A percentile compares a stretch with the other conserved stretches of the same genome.
Evolutionary conservation across 2,888 invertebrate species (phyloP).

Genomic region (Mycalesis mineus): DNA sequence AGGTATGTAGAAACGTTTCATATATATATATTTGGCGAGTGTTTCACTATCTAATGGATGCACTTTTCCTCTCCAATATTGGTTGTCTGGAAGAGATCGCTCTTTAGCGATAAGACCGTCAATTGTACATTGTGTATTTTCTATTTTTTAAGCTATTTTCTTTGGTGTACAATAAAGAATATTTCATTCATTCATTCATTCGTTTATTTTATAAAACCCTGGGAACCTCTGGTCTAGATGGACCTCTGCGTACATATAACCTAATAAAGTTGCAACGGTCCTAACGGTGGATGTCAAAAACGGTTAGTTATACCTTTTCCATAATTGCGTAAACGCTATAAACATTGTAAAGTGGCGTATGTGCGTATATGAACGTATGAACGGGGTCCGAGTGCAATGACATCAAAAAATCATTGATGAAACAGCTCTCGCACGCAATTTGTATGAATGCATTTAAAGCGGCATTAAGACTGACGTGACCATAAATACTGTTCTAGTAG

Average conservation of each 20-base stretch:
- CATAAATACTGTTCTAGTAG: not conserved
- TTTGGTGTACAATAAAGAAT: too few species aligned
- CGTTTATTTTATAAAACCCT: too few species aligned
- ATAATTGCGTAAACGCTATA: slow-evolving; percentile 20
- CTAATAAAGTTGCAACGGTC: slow-evolving; percentile 4
- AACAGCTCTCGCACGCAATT: slow-evolving; percentile 29
- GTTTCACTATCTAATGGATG: too few species aligned
- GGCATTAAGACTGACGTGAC: slow-evolving; percentile 3
- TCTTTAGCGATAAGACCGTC: too few species aligned
- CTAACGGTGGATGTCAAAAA: slow-evolving; percentile 3
- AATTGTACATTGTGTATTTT: too few species aligned
- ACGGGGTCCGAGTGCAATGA: slow-evolving; percentile 26
- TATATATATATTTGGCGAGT: too few species aligned
- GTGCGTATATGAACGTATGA: too few species aligned
- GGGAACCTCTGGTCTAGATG: too few species aligned
- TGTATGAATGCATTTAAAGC: slow-evolving; percentile 24
- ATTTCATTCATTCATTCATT: too few species aligned
- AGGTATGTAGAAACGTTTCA: slow-evolving; percentile 3
- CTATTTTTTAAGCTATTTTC: too few species aligned
- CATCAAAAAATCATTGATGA: slow-evolving; percentile 27
- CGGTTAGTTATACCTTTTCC: slow-evolving; percentile 6
- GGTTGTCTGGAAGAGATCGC: too few species aligned
- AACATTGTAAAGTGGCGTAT: slow-evolving; percentile 12
- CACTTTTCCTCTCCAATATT: too few species aligned
- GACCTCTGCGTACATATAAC: not conserved